Evolutionary conservation across 2,797 vertebrate genomes (phyloP).

Genomic region (Enteromius paludinosus): DNA sequence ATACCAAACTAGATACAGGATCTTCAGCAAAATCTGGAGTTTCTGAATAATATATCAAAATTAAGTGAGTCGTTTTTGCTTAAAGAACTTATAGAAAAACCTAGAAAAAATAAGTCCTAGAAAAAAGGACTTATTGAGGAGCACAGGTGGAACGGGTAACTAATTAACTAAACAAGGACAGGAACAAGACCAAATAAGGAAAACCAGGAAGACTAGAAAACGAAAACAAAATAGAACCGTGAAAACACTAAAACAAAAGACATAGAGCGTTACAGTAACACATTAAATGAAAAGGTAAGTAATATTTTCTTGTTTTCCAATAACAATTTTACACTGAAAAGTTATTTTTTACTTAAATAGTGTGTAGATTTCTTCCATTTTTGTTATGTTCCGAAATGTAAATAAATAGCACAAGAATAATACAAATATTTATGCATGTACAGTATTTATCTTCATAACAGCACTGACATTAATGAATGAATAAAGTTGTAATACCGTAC

Average conservation of each 20-base stretch:
- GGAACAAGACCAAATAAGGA: too few species aligned
- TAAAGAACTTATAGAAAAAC: background rate
- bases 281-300: background rate
- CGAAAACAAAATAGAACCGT: too few species aligned
- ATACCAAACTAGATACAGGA: background rate
- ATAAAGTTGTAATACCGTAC: background rate
- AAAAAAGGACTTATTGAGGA: too few species aligned
- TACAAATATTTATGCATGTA: background rate
- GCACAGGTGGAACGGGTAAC: too few species aligned
- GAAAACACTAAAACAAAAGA: too few species aligned
- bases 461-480: background rate
- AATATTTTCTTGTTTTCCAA: background rate
- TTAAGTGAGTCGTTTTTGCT: background rate
- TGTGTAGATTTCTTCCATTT: background rate
- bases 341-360: background rate
- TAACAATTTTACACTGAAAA: background rate
- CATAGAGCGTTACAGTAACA: too few species aligned
- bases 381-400: background rate
- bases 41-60: background rate
- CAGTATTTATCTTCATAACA: background rate
- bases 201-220: too few species aligned
- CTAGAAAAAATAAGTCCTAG: too few species aligned
- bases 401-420: background rate
- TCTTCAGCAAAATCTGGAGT: background rate
- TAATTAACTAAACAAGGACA: too few species aligned